Evolutionary conservation across 2,888 invertebrate genomes (phyloP).

Genomic region (Aleiodes testaceus): DNA sequence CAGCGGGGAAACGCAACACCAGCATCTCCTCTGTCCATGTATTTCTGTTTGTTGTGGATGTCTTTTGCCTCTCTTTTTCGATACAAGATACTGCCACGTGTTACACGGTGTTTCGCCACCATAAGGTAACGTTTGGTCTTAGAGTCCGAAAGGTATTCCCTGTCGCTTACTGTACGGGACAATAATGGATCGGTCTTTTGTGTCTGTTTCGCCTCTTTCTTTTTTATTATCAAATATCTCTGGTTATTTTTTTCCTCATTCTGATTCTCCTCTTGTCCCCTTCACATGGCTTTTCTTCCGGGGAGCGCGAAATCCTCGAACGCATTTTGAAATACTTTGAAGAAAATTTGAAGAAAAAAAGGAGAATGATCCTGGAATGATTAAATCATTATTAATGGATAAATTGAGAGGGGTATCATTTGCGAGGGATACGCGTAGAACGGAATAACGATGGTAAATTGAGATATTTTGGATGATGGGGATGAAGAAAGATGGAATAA

Average conservation of each 20-base stretch:
- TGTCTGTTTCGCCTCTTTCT: conserved; percentile 35
- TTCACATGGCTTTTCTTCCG: background rate
- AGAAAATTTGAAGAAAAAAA: no score
- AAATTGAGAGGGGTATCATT: no score
- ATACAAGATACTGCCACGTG: conserved; percentile 73
- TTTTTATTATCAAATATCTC: conserved; percentile 21
- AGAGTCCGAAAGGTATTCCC: conserved; percentile 53
- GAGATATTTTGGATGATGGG: conserved; percentile 49
- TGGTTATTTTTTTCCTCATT: background rate
- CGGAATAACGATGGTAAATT: conserved; percentile 45
- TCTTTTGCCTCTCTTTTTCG: conserved; percentile 54
- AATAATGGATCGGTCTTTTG: conserved; percentile 56
- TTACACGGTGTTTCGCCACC: conserved; percentile 72
- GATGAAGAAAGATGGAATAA: conserved; percentile 23
- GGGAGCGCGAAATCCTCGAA: background rate
- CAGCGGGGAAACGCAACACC: conserved; percentile 62
- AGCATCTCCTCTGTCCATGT: conserved; percentile 41
- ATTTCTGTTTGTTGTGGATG: no score
- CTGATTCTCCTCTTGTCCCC: background rate
- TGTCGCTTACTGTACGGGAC: conserved; percentile 50
- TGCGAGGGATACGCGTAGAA: conserved; percentile 12
- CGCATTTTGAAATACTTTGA: no score
- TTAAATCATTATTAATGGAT: no score
- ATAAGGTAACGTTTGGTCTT: conserved; percentile 63
- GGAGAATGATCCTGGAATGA: no score